Base-by-base conservation (phyloP, 2,113 vertebrate species). In the Syrrhaptes paradoxus region DNA sequence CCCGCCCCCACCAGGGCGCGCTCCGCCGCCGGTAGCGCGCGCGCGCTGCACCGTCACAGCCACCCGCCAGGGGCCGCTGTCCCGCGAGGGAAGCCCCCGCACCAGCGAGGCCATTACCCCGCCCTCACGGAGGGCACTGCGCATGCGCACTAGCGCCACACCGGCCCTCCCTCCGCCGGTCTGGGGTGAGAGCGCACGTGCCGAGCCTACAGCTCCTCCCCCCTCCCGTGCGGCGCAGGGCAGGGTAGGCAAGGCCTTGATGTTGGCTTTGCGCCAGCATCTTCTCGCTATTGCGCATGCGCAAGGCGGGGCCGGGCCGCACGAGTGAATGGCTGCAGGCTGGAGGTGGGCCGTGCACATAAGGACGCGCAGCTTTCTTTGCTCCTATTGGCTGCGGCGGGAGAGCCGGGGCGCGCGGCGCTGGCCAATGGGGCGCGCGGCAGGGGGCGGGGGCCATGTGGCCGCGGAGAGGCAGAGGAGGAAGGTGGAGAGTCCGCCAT, bases 141-240 rank as follows among this genome's bases (percentile, higher is more conserved):
- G 45, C 52, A 3, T 29, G 83, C 62, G 72, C 34, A 20, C 19
- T 9, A 51, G 5, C 28, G 22, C 17, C 26, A 11, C 36, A 7
- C 16, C 15, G 11, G 28, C 12, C 26, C 38, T 2, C 6, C 16
- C 52, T 4, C 26, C 8, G 9, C 38, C 34, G 8, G 25, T 18
- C 18, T 9, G 41, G 7, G 5, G 18, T 3, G 11, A 32, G 15
- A 2, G 7, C 70, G 71, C 87, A 41, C 34, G 55, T 55, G 46
- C 46, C 1, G 11, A 75, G 19, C 6, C 9, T 1, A 4, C 16
- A 6, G 32, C 31, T 1, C 32, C 6, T 7, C 19, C 11, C 46
- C 6, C 6, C 25, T 14, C 25, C 63, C 34, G 5, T 7, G 17
- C 18, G 13, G 32, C 16, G 7, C 29, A 13, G 19, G 31, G 26